Conservation (phyloP, 2,888 invertebrate species). For the Metopia argyrocephala region DNA sequence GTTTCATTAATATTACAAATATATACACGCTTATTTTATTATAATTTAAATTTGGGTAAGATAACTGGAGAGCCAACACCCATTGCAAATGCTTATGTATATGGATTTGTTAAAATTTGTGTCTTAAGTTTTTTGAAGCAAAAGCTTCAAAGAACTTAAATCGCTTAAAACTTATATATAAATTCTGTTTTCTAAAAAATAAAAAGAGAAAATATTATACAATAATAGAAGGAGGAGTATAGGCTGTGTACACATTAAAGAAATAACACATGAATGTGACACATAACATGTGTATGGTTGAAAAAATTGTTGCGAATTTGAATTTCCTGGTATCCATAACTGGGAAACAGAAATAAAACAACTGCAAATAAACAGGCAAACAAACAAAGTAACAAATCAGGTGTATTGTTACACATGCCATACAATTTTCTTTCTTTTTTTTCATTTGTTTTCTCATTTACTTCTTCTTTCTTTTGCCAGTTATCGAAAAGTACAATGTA, state of each 20-base stretch:
- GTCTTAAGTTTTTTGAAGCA: too few relatives aligned
- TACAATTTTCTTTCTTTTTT: constrained; percentile 22
- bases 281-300: constrained; percentile 59
- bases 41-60: too few relatives aligned
- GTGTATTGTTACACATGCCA: constrained; percentile 71
- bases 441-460: constrained; percentile 19
- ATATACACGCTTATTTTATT: too few relatives aligned
- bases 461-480: too few relatives aligned
- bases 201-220: background rate
- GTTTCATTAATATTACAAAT: too few relatives aligned
- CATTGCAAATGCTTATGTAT: too few relatives aligned
- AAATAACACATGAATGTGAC: constrained; percentile 54
- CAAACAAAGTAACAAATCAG: constrained; percentile 67
- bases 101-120: too few relatives aligned
- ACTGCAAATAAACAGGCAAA: background rate
- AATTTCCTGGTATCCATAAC: constrained; percentile 61
- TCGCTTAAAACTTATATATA: background rate
- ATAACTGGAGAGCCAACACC: too few relatives aligned
- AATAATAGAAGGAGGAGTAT: constrained; percentile 44
- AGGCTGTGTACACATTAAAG: constrained; percentile 2
- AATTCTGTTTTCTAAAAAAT: too few relatives aligned
- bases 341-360: constrained; percentile 23
- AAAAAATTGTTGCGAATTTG: constrained; percentile 54
- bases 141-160: background rate
- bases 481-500: constrained; percentile 28